Evolutionary conservation across 2,888 invertebrate species (phyloP), one percentile per base, ranked within the genome.

Genomic region (Cremastinae sp.): DNA sequence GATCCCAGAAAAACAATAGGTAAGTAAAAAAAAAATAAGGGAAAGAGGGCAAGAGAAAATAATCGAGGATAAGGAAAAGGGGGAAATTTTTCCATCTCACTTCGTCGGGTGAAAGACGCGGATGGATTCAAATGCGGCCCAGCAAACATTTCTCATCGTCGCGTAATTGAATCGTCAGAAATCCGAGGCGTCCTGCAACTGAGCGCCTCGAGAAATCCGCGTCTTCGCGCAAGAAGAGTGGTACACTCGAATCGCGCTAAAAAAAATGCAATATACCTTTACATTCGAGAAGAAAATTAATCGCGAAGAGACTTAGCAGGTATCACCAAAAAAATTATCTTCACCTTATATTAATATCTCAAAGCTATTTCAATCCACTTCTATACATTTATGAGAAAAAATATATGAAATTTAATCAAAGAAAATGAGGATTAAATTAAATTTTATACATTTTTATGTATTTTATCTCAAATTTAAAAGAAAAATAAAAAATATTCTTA

Each of bases 151-250:
- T 68, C 49, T 59, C 49, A 41, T 36, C 49, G 70, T 38, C 41
- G 61, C 43, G 72, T 82, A 83, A 85, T 84, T 83, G 82, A 84
- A 84, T 84, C 79, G 80, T 83, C 79, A 78, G 80, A 79, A 82
- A 83, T 83, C 76, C 79, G 64, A 66, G 54, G 14, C 51, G 36
- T 47, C 41, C 66, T 61, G 68, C 56, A 16, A 62, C 41, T 62
- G 41, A 62, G 36, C 22, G 38, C 38, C 8, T 28, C 34, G 12
- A 38, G 54, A 41, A 72, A 58, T 47, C 12, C 41, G 12, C 14
- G n/a, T 10, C 22, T 41, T 1, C 16, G 4, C 10, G 38, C 10
- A n/a, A 0, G 10, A 14, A 4, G 16, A n/a, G 69, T 22, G 58
- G 51, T 12, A 69, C 59, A 28, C 59, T 61, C 59, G 18, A 59